These are phyloP conservation scores for Athene noctua DNA, from an alignment of 2,113 vertebrate species.

Conservation along the genomic window DNA sequence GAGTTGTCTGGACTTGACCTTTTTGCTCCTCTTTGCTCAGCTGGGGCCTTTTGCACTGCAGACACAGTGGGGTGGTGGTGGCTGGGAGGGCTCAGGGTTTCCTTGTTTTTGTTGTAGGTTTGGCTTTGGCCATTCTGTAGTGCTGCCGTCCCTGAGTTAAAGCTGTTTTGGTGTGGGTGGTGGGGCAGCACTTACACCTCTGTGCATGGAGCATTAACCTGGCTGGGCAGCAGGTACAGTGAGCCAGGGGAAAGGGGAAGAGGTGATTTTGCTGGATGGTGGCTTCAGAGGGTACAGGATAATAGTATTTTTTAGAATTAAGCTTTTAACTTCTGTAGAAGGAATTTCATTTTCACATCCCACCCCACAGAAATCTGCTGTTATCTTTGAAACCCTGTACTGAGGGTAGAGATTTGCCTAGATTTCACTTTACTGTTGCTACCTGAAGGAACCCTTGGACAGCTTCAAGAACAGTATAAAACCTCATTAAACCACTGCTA, in stretches of 20 bases:
- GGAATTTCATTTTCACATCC: neutral
- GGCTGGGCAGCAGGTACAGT: fast-evolving
- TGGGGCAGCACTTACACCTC: neutral
- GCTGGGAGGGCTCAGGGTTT: neutral
- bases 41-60: neutral
- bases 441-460: fast-evolving
- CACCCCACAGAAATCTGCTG: neutral
- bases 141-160: fast-evolving
- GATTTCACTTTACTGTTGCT: neutral
- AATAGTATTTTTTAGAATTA: neutral
- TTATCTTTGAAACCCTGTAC: neutral
- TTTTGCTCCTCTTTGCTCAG: neutral
- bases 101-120: neutral
- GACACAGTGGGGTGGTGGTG: neutral
- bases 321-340: neutral
- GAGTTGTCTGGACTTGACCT: neutral
- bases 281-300: neutral
- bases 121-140: neutral
- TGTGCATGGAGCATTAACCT: fast-evolving
- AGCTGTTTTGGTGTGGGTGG: neutral
- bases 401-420: neutral
- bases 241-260: too few species aligned
- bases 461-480: neutral
- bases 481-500: neutral
- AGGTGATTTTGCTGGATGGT: neutral